Evolutionary conservation across 2,113 vertebrate species (phyloP).

Genomic region (Phaethornis superciliosus): DNA sequence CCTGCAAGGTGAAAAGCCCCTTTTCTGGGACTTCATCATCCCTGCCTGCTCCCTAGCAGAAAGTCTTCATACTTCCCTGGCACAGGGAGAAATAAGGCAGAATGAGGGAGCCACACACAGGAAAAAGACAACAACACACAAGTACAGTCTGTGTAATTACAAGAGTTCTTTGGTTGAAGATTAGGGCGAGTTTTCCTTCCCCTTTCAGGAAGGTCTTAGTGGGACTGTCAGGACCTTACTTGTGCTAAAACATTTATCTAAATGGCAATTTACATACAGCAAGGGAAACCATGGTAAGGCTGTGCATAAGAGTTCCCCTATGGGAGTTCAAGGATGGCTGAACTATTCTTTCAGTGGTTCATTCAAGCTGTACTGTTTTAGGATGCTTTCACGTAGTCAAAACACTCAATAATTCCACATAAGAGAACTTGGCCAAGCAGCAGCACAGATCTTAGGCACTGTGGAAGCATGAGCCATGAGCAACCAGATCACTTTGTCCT

Average conservation of each 20-base stretch:
- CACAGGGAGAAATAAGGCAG: neutral
- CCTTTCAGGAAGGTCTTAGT: neutral
- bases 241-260: neutral
- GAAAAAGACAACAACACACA: neutral
- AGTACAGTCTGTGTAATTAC: neutral
- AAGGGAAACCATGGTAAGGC: neutral
- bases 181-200: neutral
- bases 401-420: accelerated
- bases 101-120: neutral
- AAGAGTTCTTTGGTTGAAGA: neutral
- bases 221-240: neutral
- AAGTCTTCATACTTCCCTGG: neutral
- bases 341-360: neutral
- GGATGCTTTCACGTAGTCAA: neutral
- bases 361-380: neutral
- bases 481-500: neutral
- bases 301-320: neutral
- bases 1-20: neutral
- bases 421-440: neutral
- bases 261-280: accelerated
- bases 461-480: neutral
- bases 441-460: accelerated
- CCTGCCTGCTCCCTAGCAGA: neutral
- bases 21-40: neutral
- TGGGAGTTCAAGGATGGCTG: accelerated